Evolutionary conservation across 2,888 invertebrate genomes (phyloP), one percentile per base, ranked within the genome.

Genomic region (Synergus laeviventris): DNA sequence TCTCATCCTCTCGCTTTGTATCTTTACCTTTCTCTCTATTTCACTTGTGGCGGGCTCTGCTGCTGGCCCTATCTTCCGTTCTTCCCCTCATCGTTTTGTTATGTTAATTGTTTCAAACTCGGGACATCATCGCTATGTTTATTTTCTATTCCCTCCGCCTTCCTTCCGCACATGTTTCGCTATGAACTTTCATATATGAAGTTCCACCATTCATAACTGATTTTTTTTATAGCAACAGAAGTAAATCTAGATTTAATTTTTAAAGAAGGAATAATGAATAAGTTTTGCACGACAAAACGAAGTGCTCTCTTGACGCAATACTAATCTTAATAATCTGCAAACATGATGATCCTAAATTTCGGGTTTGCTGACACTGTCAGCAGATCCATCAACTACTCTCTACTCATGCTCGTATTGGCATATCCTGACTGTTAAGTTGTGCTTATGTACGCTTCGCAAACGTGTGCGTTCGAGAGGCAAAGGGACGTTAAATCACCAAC

Each of bases 71-170:
- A 74, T 76, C 78, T 75, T 76, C 80, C 82, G 80, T 81, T 80
- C 81, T 76, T 81, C 77, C 81, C 78, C 79, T 84, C 81, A 81
- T 81, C 82, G 87, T 88, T 88, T 90, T 89, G 89, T 89, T 89
- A 89, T 89, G 89, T 89, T 90, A 89, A 90, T 90, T 90, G 89
- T 90, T 90, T 89, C 87, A 89, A 89, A 90, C 89, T 89, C 87
- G 78, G 82, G 85, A 87, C 87, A 89, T 89, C 89, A 88, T 88
- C 85, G 87, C 89, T 84, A 84, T 87, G 89, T 89, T 89, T 89
- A 88, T 89, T 88, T 89, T 87, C 88, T 86, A 87, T 88, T 87
- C 73, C 42, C 45, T 66, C 14, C 21, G 21, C 42, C 24, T 66
- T 45, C 66, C 66, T 45, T 66, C 45, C 16, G 24, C 24, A 24